A percentile compares a stretch with the other conserved stretches of the same genome.
These are phyloP conservation scores for Hippoglossus hippoglossus DNA, from an alignment of 2,797 vertebrate genomes.

Conservation along the genomic window DNA sequence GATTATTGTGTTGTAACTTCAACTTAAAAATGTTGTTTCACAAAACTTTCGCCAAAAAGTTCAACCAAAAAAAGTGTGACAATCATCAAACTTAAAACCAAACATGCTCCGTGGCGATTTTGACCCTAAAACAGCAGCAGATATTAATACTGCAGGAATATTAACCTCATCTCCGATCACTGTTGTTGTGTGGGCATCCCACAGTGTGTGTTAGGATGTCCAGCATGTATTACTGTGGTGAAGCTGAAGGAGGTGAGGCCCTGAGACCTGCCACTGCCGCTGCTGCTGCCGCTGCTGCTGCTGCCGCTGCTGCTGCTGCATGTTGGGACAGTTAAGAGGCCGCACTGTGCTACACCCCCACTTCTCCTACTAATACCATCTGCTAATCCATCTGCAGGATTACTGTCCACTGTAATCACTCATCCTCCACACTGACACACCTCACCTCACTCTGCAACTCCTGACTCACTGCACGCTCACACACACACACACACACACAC, in stretches of 20 bases:
- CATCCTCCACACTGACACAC: conserved; percentile 72
- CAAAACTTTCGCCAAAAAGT: background rate
- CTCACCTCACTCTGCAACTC: conserved; percentile 68
- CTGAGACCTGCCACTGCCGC: conserved; percentile 44
- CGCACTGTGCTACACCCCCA: conserved; percentile 67
- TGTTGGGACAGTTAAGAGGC: conserved; percentile 72
- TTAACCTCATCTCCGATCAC: too few relatives aligned
- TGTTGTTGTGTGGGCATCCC: too few relatives aligned
- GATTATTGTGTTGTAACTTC: background rate
- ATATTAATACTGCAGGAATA: too few relatives aligned
- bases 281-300: conserved; percentile 25
- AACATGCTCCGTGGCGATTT: background rate
- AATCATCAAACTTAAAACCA: background rate
- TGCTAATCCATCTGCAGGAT: conserved; percentile 82
- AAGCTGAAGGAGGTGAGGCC: conserved; percentile 46
- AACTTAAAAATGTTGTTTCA: background rate
- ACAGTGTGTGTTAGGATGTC: conserved; percentile 15
- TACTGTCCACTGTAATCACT: conserved; percentile 82
- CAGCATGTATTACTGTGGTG: conserved; percentile 21
- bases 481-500: conserved; percentile 24
- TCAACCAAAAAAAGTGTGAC: background rate
- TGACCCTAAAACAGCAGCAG: too few relatives aligned
- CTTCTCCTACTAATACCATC: conserved; percentile 78
- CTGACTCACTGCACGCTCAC: conserved; percentile 66
- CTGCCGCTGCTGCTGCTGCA: conserved; percentile 56